Evolutionary conservation across 2,888 invertebrate species (phyloP), one percentile per base, ranked within the genome.

Genomic region (Nipponacmea schrenckii): DNA sequence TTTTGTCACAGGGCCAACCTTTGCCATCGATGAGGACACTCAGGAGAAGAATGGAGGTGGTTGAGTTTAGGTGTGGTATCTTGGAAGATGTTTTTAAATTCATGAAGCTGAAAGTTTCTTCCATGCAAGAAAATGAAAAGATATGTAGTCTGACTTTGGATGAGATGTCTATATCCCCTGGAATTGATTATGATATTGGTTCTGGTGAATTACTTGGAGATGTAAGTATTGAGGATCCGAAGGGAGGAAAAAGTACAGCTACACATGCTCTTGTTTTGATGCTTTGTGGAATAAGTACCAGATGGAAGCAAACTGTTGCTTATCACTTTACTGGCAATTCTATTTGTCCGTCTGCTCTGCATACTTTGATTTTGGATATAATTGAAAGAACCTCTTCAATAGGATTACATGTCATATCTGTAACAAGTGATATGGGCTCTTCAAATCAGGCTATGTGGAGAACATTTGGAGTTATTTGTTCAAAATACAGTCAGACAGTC

Each of bases 101-200:
- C n/a, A 56, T 56, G 50, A 56, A 56, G 50, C n/a, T n/a, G 8
- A 56, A 56, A 56, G 50, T n/a, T 12, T 20, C n/a, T 56, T 56
- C 50, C 50, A 56, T 56, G 50, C n/a, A 56, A n/a, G 8, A 20
- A 10, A 20, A n/a, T 20, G 50, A 56, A 56, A n/a, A 17, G n/a
- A n/a, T n/a, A 15, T 48, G 48, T 14, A n/a, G 48, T 48, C 14
- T 48, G 4, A 48, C 48, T 56, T 56, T 56, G 10, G 50, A n/a
- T n/a, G 50, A 56, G 10, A 56, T 56, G 50, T 7, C 50, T 56
- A 56, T 56, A 10, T 7, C n/a, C 2, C 10, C 50, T 10, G 20
- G 50, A n/a, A 20, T 56, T 10, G 50, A 56, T n/a, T 56, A n/a
- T 56, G 50, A 56, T n/a, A n/a, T 10, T 20, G 20, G 20, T 56